Evolutionary conservation across 2,113 vertebrate genomes (phyloP).

Genomic region (Lepus timidus): DNA sequence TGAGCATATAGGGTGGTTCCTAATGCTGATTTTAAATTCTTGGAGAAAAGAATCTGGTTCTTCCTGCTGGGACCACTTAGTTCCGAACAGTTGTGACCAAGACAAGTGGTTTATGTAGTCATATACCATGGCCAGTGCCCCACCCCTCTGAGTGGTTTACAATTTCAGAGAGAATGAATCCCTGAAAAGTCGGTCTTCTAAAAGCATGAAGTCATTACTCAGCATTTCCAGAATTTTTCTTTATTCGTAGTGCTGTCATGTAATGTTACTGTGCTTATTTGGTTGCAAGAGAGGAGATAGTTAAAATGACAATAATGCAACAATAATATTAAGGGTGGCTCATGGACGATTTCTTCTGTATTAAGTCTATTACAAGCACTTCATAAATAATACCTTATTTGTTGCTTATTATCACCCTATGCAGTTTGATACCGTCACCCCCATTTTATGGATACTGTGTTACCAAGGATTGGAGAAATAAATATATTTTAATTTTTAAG

Average conservation of each 20-base stretch:
- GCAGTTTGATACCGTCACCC: background rate
- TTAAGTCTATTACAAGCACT: constrained; percentile 17
- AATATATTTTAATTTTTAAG: background rate
- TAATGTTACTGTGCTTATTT: background rate
- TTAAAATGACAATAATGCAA: background rate
- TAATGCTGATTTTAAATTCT: background rate
- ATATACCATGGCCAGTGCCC: too few species aligned
- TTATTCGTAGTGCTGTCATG: background rate
- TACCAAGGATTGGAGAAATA: background rate
- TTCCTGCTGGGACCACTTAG: background rate
- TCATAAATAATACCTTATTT: constrained; percentile 7
- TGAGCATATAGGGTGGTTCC: background rate
- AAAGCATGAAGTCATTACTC: background rate
- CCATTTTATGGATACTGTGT: background rate
- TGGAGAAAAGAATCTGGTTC: background rate
- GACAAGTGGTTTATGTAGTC: background rate
- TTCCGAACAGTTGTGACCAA: background rate
- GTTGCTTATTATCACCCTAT: background rate
- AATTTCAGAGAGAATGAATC: background rate
- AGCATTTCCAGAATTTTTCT: background rate
- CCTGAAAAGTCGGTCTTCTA: background rate
- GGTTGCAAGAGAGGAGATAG: background rate
- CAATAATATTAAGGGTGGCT: background rate
- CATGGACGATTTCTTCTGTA: background rate
- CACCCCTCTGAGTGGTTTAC: too few species aligned